Base-by-base conservation (phyloP, 2,797 vertebrate genomes). In the Myripristis murdjan region DNA sequence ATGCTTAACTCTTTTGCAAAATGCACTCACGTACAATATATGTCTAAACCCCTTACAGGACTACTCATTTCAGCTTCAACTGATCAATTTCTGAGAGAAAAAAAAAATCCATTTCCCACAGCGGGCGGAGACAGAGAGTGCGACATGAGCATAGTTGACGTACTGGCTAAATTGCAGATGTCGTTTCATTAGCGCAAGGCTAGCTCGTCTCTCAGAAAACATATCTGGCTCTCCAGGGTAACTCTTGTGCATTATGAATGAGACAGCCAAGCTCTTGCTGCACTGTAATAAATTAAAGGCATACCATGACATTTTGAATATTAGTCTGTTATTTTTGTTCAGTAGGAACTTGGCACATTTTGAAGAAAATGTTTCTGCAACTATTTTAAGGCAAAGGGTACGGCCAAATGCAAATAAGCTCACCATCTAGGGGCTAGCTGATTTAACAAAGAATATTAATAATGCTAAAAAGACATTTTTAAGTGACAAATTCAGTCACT, bases 131-230 rank as follows among this genome's bases (percentile, higher is more conserved):
- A 79, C 58, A 16, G 66, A 64, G 64, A 77, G 75, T 64, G 59
- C 33, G 51, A 79, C 65, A 48, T 44, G 75, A 81, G 66, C 81
- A 73, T 31, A 74, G 79, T 54, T 80, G 86, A 83, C 64, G 6
- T 73, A 60, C 81, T 44, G 71, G 82, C 84, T 84, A 90, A 90
- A 89, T 90, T 89, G 86, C 84, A 89, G 84, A 88, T 89, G 89
- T 87, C 79, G 44, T 89, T 90, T 90, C 87, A 91, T 92, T 89
- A 85, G 81, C 53, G 79, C n/a, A 56, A 70, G 61, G 70, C 81
- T 35, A 63, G 85, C 83, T 86, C 79, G 84, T 91, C 86, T 90
- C 81, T 70, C 76, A 59, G 79, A 90, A 90, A 81, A 87, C 84
- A 86, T 67, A 82, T 79, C 70, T 77, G 73, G 79, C 76, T 91